phyloP scores from a whole-genome alignment of 2,888 invertebrate genomes.

The Lasioglossum morio region DNA sequence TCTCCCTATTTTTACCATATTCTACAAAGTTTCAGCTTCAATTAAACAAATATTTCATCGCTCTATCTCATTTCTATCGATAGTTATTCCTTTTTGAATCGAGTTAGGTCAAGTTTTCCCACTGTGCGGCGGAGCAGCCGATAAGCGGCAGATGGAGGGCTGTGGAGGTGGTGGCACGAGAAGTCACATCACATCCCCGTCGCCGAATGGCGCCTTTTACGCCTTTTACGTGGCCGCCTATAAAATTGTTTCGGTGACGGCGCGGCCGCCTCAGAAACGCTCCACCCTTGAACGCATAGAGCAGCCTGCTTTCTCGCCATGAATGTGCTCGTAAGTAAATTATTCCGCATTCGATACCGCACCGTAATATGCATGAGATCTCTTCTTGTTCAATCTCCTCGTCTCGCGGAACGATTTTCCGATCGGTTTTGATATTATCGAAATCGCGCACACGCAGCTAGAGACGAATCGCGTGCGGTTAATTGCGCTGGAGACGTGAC shows the following conservation, averaged over 20 bases:
- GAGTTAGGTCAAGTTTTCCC: no score
- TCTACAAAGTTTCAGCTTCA: no score
- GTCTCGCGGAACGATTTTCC: background rate
- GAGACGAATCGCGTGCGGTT: slow-evolving; percentile 26
- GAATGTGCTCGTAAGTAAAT: slow-evolving; percentile 76
- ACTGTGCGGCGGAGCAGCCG: slow-evolving; percentile 19
- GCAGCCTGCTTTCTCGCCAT: slow-evolving; percentile 69
- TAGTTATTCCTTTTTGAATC: no score
- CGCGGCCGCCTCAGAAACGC: slow-evolving; percentile 83
- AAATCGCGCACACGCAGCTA: background rate
- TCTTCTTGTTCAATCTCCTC: background rate
- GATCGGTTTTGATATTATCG: background rate
- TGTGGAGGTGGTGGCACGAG: slow-evolving; percentile 69
- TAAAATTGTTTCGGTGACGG: slow-evolving; percentile 82
- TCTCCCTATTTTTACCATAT: no score
- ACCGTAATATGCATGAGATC: background rate
- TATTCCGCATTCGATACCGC: background rate
- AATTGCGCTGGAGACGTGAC: slow-evolving; percentile 16
- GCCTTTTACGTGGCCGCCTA: slow-evolving; percentile 76
- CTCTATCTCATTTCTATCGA: no score
- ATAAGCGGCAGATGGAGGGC: slow-evolving; percentile 33
- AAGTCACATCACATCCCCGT: slow-evolving; percentile 79
- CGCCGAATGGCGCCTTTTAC: slow-evolving; percentile 73
- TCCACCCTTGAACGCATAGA: slow-evolving; percentile 81
- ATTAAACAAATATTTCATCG: no score